Evolutionary conservation across 1,140 invertebrate genomes (phyloP).

Genomic region (Saccostrea cuccullata): DNA sequence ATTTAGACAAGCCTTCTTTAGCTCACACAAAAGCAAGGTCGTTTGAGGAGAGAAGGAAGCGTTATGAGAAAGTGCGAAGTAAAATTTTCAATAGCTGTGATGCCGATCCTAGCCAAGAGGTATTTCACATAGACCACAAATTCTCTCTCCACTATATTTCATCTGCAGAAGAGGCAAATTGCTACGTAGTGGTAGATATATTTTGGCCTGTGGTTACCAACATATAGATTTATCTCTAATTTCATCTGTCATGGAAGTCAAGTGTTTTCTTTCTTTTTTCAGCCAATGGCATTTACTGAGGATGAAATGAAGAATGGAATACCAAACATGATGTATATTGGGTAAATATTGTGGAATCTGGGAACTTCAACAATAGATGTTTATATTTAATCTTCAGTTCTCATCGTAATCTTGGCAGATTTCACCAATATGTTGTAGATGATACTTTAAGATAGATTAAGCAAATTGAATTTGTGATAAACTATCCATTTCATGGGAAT

Average conservation of each 20-base stretch:
- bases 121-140: not conserved
- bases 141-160: not conserved
- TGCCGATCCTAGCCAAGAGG: constrained; percentile 78
- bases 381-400: too few relatives aligned
- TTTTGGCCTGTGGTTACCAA: too few relatives aligned
- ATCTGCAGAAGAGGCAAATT: too few relatives aligned
- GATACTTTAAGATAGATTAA: too few relatives aligned
- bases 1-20: constrained; percentile 77
- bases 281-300: constrained; percentile 57
- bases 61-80: constrained; percentile 53
- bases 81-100: constrained; percentile 85
- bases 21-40: constrained; percentile 82
- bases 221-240: too few relatives aligned
- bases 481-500: too few relatives aligned
- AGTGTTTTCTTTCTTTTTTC: constrained; percentile 77
- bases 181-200: too few relatives aligned
- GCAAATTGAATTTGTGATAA: too few relatives aligned
- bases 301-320: constrained; percentile 39
- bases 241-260: not conserved
- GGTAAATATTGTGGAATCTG: not conserved
- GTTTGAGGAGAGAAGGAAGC: constrained; percentile 90
- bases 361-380: too few relatives aligned
- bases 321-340: not conserved
- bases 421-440: too few relatives aligned
- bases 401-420: too few relatives aligned